Conservation (phyloP, 1,140 invertebrate genomes). For the Drosophila triauraria region DNA sequence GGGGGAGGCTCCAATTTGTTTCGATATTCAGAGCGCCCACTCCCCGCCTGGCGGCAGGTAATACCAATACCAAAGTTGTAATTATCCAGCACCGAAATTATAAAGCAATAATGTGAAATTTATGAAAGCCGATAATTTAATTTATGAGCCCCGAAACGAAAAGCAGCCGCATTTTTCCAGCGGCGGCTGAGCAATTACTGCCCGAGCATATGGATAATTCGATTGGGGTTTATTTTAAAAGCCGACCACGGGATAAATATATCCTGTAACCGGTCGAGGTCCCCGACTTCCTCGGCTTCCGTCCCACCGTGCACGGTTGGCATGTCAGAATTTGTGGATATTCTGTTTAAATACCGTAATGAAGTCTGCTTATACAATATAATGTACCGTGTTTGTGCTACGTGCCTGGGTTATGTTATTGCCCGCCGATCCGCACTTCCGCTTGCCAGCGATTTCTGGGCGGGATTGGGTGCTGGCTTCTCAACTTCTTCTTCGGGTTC, state of each 20-base stretch:
- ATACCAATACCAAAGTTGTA: slow-evolving; percentile 2
- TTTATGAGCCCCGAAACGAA: slow-evolving; percentile 2
- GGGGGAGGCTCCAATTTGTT: slow-evolving; percentile 14
- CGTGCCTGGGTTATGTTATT: slow-evolving; percentile 84
- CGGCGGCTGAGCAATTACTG: slow-evolving; percentile 4
- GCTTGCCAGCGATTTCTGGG: slow-evolving; percentile 30
- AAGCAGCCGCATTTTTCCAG: slow-evolving; percentile 4
- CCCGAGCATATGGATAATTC: slow-evolving; percentile 15
- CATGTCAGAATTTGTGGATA: slow-evolving; percentile 82
- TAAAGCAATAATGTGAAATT: slow-evolving; percentile 22
- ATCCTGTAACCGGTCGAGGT: background rate
- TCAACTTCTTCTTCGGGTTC: too few relatives aligned
- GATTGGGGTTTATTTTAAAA: slow-evolving; percentile 7
- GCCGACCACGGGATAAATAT: background rate
- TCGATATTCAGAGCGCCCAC: slow-evolving; percentile 21
- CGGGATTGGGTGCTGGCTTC: slow-evolving; percentile 1
- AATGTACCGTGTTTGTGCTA: slow-evolving; percentile 84
- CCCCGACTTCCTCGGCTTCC: background rate
- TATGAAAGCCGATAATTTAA: slow-evolving; percentile 29
- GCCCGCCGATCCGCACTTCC: slow-evolving; percentile 72
- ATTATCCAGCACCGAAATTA: slow-evolving; percentile 18
- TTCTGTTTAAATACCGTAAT: slow-evolving; percentile 85
- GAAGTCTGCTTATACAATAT: slow-evolving; percentile 85
- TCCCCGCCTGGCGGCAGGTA: background rate
- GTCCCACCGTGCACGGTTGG: slow-evolving; percentile 64